A percentile compares a stretch with the other conserved stretches of the same genome.
Conservation (phyloP, 2,797 vertebrate species). For the Acanthiza pusilla region DNA sequence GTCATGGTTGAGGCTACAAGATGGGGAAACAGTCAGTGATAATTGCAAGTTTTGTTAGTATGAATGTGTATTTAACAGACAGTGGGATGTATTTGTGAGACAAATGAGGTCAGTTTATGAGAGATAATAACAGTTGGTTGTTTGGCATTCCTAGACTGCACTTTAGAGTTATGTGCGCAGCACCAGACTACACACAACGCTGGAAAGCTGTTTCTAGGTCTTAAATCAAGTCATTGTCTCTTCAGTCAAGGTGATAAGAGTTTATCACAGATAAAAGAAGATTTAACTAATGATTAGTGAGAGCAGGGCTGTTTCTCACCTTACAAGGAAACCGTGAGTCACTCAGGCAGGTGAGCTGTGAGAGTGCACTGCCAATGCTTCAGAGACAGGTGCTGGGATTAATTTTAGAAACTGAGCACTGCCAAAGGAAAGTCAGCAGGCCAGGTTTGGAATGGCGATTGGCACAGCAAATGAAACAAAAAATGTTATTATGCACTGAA, state of each 20-base stretch:
- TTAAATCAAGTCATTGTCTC: not conserved
- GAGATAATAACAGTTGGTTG: not conserved
- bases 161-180: not conserved
- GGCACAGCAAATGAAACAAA: not conserved
- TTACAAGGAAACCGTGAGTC: not conserved
- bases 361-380: not conserved
- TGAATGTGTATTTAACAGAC: not conserved
- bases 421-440: not conserved
- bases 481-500: not conserved
- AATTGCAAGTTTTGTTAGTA: not conserved
- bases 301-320: not conserved
- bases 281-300: not conserved
- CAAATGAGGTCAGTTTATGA: not conserved
- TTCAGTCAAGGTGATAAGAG: not conserved
- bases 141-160: not conserved
- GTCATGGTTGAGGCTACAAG: not conserved
- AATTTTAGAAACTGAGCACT: not conserved
- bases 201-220: not conserved
- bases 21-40: not conserved
- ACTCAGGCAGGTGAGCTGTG: not conserved
- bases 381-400: not conserved
- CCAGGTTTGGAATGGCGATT: not conserved
- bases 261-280: not conserved
- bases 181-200: not conserved
- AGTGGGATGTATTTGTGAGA: not conserved